These are phyloP conservation scores for Pammene fasciana DNA, from an alignment of 2,888 invertebrate species.

Conservation along the genomic window DNA sequence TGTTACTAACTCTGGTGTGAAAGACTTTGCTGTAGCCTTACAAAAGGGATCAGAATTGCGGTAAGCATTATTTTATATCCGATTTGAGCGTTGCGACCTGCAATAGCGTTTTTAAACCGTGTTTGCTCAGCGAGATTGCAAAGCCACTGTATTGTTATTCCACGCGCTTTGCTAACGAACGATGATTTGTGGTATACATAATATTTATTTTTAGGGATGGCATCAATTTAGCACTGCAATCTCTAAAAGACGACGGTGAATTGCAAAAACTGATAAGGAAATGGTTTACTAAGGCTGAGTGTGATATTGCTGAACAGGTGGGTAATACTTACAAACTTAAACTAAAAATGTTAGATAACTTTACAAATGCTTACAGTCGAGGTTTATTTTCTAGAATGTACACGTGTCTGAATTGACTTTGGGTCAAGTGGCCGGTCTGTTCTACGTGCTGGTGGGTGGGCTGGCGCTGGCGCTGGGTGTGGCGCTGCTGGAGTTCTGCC, in stretches of 20 bases:
- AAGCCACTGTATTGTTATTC: constrained; percentile 39
- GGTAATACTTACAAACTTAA: no score
- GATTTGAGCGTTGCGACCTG: constrained; percentile 41
- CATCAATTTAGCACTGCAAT: constrained; percentile 95
- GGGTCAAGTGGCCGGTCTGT: constrained; percentile 98
- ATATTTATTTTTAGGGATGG: constrained; percentile 88
- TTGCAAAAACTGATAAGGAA: constrained; percentile 94
- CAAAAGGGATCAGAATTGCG: constrained; percentile 95
- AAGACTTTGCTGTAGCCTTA: constrained; percentile 97
- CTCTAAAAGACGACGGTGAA: constrained; percentile 95
- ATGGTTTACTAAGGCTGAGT: constrained; percentile 87
- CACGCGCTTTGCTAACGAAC: constrained; percentile 10
- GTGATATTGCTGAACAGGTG: constrained; percentile 57
- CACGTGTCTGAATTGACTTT: constrained; percentile 92
- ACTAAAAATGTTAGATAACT: neutral
- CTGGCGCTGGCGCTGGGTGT: constrained; percentile 94
- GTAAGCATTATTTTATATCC: constrained; percentile 73
- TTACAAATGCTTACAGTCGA: neutral
- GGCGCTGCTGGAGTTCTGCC: constrained; percentile 97
- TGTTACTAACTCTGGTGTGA: constrained; percentile 84
- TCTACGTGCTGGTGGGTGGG: constrained; percentile 98
- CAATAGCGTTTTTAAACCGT: constrained; percentile 40
- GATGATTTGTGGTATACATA: constrained; percentile 36
- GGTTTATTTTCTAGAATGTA: constrained; percentile 83
- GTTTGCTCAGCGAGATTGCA: constrained; percentile 40